Percentiles rank a stretch among this genome's conserved stretches.
These are phyloP conservation scores for Rhipidura dahli DNA, from an alignment of 2,113 vertebrate genomes.

Conservation along the genomic window DNA sequence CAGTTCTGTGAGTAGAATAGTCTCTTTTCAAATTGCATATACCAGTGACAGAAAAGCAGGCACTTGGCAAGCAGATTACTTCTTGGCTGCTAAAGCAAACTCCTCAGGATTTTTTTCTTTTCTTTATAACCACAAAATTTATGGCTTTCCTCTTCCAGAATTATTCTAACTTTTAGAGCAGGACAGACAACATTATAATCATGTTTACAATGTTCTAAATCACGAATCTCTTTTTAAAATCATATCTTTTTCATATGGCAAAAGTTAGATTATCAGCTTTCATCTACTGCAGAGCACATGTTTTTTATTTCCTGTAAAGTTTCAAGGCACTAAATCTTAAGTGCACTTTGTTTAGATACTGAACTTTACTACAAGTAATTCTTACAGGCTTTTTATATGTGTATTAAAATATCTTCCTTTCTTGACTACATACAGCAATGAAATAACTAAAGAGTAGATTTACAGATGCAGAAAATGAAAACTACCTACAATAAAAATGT, in stretches of 20 bases:
- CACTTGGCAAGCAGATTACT: neutral
- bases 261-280: neutral
- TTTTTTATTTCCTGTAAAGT: neutral
- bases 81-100: neutral
- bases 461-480: neutral
- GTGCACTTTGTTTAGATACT: neutral
- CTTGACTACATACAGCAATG: neutral
- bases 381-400: neutral
- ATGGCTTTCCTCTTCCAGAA: neutral
- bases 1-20: neutral
- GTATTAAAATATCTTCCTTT: neutral
- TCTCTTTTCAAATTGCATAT: neutral
- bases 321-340: constrained; percentile 3
- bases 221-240: neutral
- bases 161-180: neutral
- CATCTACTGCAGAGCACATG: neutral
- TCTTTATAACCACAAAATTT: neutral
- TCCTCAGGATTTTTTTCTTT: neutral
- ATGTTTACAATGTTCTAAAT: neutral
- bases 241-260: neutral
- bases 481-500: neutral
- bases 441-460: constrained; percentile 5
- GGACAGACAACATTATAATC: neutral
- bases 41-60: neutral
- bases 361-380: constrained; percentile 5